Evolutionary conservation across 2,888 invertebrate species (phyloP), one percentile per base, ranked within the genome.

Genomic region (Gasteruption jaculator): DNA sequence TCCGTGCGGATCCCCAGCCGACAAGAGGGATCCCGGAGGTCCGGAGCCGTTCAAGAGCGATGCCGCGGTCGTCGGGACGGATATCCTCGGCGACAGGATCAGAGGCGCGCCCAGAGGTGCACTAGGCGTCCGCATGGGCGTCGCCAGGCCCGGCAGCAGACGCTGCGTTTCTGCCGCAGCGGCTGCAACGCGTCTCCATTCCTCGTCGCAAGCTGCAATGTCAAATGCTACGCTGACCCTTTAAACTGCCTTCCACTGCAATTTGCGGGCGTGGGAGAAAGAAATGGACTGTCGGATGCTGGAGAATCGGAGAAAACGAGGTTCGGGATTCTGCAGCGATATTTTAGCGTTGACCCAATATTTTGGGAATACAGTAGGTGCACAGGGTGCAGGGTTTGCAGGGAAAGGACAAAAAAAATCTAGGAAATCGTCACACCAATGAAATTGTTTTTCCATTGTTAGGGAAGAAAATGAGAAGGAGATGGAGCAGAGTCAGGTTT

Each of bases 91-190:
- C 29, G 92, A 91, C 49, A 95, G 80, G 60, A 96, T 93, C 65
- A 95, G 78, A 3, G 94, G 95, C 1, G 94, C 92, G 19, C 95
- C 91, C 46, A 92, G 71, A 0, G 93, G 92, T 7, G 89, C 84
- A 36, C 79, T 83, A 50, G 80, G 77, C 10, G 75, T 72, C 46
- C 84, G 77, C 61, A 84, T 73, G 41, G 78, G 80, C 42, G 82
- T 73, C 24, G 81, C 75, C 50, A 87, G 71, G 31, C 85, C 83
- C 64, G 84, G 75, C 63, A 86, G 71, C 43, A 90, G 77, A 31
- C 90, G 80, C 68, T 89, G 89, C 12, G 85, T 84, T 65, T 90
- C 90, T 11, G 83, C 85, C 11, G 86, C 85, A 25, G 83, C 84
- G n/a, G 83, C 81, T 37, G 88, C 86, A 41, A 87, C 84, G 61